Evolutionary conservation across 2,797 vertebrate species (phyloP).

Genomic region (Danio jaintianensis): DNA sequence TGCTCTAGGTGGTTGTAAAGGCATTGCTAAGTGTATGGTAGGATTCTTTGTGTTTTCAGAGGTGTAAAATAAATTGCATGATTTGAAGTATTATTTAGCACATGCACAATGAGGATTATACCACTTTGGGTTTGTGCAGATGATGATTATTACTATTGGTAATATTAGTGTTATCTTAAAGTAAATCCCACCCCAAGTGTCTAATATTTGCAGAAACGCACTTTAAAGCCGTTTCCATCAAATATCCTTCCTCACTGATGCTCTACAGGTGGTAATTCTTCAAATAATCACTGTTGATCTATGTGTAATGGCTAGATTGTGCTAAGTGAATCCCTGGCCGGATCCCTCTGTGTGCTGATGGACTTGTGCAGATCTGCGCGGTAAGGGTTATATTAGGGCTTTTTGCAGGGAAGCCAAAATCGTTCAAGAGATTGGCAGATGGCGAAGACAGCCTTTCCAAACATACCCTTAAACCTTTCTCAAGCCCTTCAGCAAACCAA

Average conservation of each 20-base stretch:
- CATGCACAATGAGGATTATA: not conserved
- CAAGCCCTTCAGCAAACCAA: slow-evolving; percentile 47
- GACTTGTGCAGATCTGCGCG: slow-evolving; percentile 14
- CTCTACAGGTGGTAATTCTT: slow-evolving; percentile 31
- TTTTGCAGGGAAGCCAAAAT: slow-evolving; percentile 39
- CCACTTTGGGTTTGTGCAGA: not conserved
- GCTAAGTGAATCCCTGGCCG: slow-evolving; percentile 27
- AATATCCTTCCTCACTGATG: not conserved
- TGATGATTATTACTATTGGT: not conserved
- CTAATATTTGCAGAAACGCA: slow-evolving; percentile 18
- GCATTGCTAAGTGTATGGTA: no score
- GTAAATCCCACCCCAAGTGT: not conserved
- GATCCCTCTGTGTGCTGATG: slow-evolving; percentile 35
- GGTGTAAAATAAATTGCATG: not conserved
- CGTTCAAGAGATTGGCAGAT: slow-evolving; percentile 50
- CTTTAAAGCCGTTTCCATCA: not conserved
- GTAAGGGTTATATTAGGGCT: slow-evolving; percentile 39
- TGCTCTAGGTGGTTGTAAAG: no score
- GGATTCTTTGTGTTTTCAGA: no score
- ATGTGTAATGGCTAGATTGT: slow-evolving; percentile 31
- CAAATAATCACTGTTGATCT: slow-evolving; percentile 43
- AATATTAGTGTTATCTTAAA: not conserved
- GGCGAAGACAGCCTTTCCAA: slow-evolving; percentile 47
- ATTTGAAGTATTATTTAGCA: not conserved
- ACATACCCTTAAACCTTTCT: slow-evolving; percentile 44